phyloP scores from a whole-genome alignment of 2,888 invertebrate genomes.

The Onchidella celtica region DNA sequence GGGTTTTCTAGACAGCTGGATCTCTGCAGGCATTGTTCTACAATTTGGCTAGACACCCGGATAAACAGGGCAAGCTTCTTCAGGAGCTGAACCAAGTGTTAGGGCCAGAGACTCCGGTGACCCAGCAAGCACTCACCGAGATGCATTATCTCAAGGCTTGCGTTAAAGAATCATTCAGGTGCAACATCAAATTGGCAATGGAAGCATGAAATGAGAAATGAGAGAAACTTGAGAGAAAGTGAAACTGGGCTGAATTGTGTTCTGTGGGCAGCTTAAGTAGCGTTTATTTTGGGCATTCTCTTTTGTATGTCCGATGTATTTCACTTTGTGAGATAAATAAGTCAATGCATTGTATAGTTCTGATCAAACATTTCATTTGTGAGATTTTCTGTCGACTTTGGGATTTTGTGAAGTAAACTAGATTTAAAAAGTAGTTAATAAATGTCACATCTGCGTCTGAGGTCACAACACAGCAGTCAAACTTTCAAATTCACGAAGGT shows the following conservation, averaged over 20 bases:
- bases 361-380: too few species aligned
- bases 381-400: too few species aligned
- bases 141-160: constrained; percentile 39
- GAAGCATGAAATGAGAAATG: background rate
- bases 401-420: too few species aligned
- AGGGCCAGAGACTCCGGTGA: background rate
- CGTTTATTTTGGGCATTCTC: background rate
- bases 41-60: constrained; percentile 35
- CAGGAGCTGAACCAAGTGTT: constrained; percentile 17
- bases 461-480: too few species aligned
- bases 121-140: background rate
- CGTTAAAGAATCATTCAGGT: constrained; percentile 45
- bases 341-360: too few species aligned
- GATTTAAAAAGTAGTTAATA: too few species aligned
- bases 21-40: constrained; percentile 34
- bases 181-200: background rate
- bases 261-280: background rate
- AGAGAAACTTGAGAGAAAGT: background rate
- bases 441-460: too few species aligned
- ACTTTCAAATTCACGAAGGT: too few species aligned
- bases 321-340: background rate
- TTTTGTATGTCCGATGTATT: background rate
- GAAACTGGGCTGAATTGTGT: too few species aligned
- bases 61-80: constrained; percentile 23
- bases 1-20: constrained; percentile 39